A percentile compares a stretch with the other conserved stretches of the same genome.
phyloP scores from a whole-genome alignment of 92 coral and sea anemone species.

The Actinostola sp. region DNA sequence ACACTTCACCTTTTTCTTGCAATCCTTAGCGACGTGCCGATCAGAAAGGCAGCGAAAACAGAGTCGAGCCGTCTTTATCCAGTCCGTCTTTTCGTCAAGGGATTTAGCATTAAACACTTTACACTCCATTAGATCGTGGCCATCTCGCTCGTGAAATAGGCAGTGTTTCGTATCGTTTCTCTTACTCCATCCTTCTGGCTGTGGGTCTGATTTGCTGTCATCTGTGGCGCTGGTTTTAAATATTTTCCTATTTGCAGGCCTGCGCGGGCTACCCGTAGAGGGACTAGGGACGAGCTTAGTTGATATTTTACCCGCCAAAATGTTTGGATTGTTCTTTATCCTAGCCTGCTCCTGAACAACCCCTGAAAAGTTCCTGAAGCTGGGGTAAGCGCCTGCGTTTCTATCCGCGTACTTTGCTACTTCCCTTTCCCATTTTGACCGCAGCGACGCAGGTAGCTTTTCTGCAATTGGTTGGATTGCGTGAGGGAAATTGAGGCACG shows the following conservation, averaged over 20 bases:
- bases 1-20: constrained; percentile 49
- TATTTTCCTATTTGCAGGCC: constrained; percentile 9
- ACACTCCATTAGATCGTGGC: constrained; percentile 53
- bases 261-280: constrained; percentile 4
- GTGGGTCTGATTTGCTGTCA: not conserved
- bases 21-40: constrained; percentile 47
- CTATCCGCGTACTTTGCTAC: constrained; percentile 24
- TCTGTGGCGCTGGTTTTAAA: not conserved
- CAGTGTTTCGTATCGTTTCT: constrained; percentile 35
- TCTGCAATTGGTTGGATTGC: constrained; percentile 44
- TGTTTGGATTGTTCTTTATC: constrained; percentile 25
- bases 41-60: constrained; percentile 62
- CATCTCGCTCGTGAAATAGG: constrained; percentile 57
- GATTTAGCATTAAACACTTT: constrained; percentile 47
- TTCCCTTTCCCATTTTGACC: constrained; percentile 50
- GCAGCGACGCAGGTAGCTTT: constrained; percentile 26
- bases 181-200: not conserved
- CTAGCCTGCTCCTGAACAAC: constrained; percentile 33
- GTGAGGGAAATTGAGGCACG: constrained; percentile 55
- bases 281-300: not conserved
- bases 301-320: constrained; percentile 5
- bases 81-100: constrained; percentile 58
- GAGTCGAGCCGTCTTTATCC: constrained; percentile 43
- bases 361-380: constrained; percentile 26
- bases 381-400: constrained; percentile 28